Evolutionary conservation across 2,113 vertebrate species (phyloP).

Genomic region (Cryptomyrus ogoouensis): DNA sequence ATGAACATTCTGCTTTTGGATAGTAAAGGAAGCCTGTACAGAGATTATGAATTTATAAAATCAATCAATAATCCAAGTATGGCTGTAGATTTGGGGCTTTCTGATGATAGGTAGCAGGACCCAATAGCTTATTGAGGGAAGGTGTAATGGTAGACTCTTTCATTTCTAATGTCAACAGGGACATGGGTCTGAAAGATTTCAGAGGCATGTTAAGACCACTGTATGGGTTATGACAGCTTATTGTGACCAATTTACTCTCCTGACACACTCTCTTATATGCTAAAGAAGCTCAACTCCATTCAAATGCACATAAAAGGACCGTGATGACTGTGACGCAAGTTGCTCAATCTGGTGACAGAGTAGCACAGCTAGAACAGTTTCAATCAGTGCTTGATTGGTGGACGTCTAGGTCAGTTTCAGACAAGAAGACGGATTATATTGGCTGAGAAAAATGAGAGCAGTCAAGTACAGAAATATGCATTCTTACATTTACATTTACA

Average conservation of each 20-base stretch:
- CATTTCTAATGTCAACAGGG: not conserved
- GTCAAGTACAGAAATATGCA: not conserved
- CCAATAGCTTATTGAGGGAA: not conserved
- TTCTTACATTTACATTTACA: too few species aligned
- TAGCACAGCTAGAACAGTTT: not conserved
- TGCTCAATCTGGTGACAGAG: not conserved
- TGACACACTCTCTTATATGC: not conserved
- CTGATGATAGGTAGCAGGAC: not conserved
- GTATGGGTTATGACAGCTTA: not conserved
- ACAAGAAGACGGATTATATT: not conserved
- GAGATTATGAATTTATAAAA: not conserved
- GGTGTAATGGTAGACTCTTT: not conserved
- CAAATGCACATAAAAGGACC: not conserved
- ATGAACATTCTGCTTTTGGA: not conserved
- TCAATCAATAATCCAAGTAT: not conserved
- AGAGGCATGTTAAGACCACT: not conserved
- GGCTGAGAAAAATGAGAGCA: not conserved
- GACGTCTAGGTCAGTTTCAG: not conserved
- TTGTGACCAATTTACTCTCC: slow-evolving; percentile 1
- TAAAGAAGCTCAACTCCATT: not conserved
- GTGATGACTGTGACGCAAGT: not conserved
- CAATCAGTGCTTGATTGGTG: slow-evolving; percentile 7
- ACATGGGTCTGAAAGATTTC: not conserved
- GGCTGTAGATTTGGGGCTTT: not conserved
- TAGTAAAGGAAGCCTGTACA: not conserved